Evolutionary conservation across 2,797 vertebrate species (phyloP).

Genomic region (Lithobates sylvaticus): DNA sequence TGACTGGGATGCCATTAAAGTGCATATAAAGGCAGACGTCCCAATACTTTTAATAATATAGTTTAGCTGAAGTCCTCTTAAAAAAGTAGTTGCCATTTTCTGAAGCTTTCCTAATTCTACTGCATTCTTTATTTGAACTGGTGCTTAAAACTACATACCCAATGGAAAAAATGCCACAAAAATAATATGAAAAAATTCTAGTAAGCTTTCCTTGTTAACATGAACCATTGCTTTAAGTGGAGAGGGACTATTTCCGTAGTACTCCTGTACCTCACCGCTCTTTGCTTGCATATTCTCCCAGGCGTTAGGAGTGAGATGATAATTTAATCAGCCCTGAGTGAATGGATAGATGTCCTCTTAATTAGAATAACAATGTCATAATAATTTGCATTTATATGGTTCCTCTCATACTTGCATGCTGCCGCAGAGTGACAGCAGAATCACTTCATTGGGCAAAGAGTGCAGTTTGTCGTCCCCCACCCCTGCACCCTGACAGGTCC

Average conservation of each 20-base stretch:
- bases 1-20: too few species aligned
- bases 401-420: conserved; percentile 52
- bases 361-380: conserved; percentile 63
- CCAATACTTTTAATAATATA: too few species aligned
- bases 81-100: too few species aligned
- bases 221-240: conserved; percentile 18
- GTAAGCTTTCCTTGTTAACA: conserved; percentile 8
- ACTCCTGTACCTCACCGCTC: conserved; percentile 15
- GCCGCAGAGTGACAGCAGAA: conserved; percentile 44
- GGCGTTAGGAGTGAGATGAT: conserved; percentile 60
- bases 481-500: not conserved
- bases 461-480: conserved; percentile 4
- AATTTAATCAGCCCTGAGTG: conserved; percentile 62
- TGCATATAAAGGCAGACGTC: too few species aligned
- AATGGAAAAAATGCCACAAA: not conserved
- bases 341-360: conserved; percentile 62
- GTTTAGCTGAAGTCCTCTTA: too few species aligned
- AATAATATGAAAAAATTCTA: not conserved
- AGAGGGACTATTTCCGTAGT: conserved; percentile 15
- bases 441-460: conserved; percentile 44
- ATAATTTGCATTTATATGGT: conserved; percentile 62
- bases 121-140: too few species aligned
- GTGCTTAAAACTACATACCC: too few species aligned
- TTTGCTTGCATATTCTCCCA: conserved; percentile 50
- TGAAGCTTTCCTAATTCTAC: too few species aligned